phyloP scores from a whole-genome alignment of 1,140 invertebrate species.

The Drosophila bocqueti region DNA sequence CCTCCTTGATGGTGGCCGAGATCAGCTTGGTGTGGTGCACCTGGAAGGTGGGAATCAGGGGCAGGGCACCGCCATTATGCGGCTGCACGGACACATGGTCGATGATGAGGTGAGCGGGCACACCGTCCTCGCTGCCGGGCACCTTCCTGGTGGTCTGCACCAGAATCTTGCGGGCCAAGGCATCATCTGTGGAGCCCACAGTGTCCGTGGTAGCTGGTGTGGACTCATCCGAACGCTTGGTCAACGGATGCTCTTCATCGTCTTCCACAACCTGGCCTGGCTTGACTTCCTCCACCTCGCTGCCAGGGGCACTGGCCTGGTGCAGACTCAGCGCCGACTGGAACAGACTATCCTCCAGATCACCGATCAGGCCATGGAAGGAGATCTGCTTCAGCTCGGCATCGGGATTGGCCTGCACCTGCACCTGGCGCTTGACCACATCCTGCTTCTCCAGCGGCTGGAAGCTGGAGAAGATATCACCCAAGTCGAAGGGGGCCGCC shows the following conservation, averaged over 20 bases:
- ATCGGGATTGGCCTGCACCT: constrained; percentile 63
- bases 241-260: constrained; percentile 43
- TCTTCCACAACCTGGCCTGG: constrained; percentile 15
- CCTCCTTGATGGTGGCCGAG: constrained; percentile 70
- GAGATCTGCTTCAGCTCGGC: constrained; percentile 73
- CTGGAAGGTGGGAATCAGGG: constrained; percentile 76
- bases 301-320: constrained; percentile 47
- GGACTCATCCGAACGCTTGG: constrained; percentile 59
- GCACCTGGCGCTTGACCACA: constrained; percentile 71
- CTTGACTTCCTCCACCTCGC: constrained; percentile 52
- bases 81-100: constrained; percentile 75
- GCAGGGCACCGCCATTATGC: constrained; percentile 53
- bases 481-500: constrained; percentile 60
- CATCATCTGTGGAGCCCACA: constrained; percentile 9
- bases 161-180: constrained; percentile 56
- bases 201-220: constrained; percentile 5
- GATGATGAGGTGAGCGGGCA: constrained; percentile 71
- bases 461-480: constrained; percentile 51
- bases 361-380: constrained; percentile 68
- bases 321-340: constrained; percentile 69
- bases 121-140: constrained; percentile 45
- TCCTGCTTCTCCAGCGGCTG: constrained; percentile 47
- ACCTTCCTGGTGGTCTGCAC: constrained; percentile 74
- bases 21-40: constrained; percentile 74
- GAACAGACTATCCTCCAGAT: constrained; percentile 75